Conservation (phyloP, 30 jellyfish, hydroid and myxozoan species). For the Haliclystus octoradiatus region DNA sequence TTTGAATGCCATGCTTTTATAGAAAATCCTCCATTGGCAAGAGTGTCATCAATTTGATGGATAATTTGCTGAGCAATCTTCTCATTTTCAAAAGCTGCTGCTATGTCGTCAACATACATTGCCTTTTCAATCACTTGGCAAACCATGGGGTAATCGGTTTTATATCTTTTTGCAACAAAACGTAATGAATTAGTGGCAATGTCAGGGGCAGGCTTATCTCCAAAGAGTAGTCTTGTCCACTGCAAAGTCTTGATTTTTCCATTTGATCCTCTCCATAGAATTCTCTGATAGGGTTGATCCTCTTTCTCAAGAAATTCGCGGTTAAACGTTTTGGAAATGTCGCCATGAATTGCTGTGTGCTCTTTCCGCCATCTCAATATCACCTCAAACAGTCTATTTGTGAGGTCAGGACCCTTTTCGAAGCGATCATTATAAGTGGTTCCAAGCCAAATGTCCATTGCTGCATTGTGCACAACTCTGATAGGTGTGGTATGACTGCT, state of each 20-base stretch:
- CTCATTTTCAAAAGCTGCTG: slow-evolving; percentile 18
- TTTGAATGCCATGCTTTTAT: slow-evolving; percentile 27
- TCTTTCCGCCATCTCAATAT: neutral
- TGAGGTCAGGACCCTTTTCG: slow-evolving; percentile 1
- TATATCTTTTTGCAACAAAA: slow-evolving; percentile 16
- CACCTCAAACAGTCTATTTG: neutral
- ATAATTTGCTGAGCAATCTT: slow-evolving; percentile 28
- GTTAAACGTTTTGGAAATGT: slow-evolving; percentile 35
- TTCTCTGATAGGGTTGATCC: slow-evolving; percentile 41
- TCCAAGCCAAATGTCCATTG: neutral
- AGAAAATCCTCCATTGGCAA: slow-evolving; percentile 27
- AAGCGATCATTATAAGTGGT: neutral
- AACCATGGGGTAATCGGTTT: slow-evolving; percentile 20
- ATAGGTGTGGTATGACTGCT: neutral
- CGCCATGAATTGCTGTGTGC: slow-evolving; percentile 18
- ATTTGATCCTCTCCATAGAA: slow-evolving; percentile 26
- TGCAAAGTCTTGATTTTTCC: slow-evolving; percentile 13
- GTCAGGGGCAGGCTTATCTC: slow-evolving; percentile 49
- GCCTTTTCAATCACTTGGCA: slow-evolving; percentile 8
- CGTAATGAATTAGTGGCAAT: slow-evolving; percentile 39
- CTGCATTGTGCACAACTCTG: slow-evolving; percentile 1
- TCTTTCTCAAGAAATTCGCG: slow-evolving; percentile 4
- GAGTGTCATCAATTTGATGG: slow-evolving; percentile 11
- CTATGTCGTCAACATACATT: slow-evolving; percentile 36
- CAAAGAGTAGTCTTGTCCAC: slow-evolving; percentile 32